phyloP scores from a whole-genome alignment of 2,888 invertebrate genomes.

The Sarcophaga carnaria region DNA sequence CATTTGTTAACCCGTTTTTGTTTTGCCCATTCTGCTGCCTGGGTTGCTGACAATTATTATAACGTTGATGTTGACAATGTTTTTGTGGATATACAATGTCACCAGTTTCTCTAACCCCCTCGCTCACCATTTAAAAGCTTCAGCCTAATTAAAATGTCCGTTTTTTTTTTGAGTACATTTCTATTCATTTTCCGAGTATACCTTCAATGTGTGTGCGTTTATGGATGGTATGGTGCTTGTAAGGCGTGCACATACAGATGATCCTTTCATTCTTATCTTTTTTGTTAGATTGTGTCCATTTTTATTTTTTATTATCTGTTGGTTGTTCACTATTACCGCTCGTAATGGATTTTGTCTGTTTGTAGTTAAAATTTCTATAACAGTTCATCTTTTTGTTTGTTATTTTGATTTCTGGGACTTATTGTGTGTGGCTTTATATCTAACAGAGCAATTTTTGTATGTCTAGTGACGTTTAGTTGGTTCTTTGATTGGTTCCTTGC shows the following conservation, averaged over 20 bases:
- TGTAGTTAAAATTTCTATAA: conserved; percentile 19
- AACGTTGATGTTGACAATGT: conserved; percentile 44
- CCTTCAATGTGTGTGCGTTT: conserved; percentile 27
- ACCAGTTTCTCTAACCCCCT: background rate
- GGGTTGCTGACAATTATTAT: conserved; percentile 45
- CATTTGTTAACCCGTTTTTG: too few relatives aligned
- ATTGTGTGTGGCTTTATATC: conserved; percentile 42
- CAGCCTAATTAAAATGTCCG: conserved; percentile 46
- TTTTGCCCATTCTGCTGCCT: too few relatives aligned
- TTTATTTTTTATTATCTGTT: conserved; percentile 45
- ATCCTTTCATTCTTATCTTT: conserved; percentile 15
- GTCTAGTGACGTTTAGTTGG: conserved; percentile 42
- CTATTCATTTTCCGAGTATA: background rate
- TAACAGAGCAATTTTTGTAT: conserved; percentile 47
- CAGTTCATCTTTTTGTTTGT: background rate
- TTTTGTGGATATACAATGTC: conserved; percentile 48
- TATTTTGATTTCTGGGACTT: conserved; percentile 11
- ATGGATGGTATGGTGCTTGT: background rate
- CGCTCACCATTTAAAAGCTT: conserved; percentile 18
- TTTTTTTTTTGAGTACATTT: conserved; percentile 1
- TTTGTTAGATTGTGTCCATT: background rate
- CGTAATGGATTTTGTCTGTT: conserved; percentile 66
- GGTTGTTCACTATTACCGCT: conserved; percentile 56
- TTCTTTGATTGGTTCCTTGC: conserved; percentile 19
- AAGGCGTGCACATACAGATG: too few relatives aligned